Conservation (phyloP, 2,113 vertebrate species). For the Loxodonta africana region DNA sequence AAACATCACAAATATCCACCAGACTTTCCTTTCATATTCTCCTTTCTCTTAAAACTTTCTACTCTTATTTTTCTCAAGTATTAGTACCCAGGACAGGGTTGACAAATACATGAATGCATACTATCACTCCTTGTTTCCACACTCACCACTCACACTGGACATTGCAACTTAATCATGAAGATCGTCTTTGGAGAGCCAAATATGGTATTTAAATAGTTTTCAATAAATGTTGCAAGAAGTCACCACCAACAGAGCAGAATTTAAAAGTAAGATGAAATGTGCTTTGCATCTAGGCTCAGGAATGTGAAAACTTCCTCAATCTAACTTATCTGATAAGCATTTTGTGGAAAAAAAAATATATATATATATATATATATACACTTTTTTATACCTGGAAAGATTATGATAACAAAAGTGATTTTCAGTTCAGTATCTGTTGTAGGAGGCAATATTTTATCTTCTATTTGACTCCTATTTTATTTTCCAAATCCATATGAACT, state of each 20-base stretch:
- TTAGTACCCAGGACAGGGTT: not conserved
- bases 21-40: not conserved
- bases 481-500: not conserved
- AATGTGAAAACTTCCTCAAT: constrained; percentile 4
- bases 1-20: not conserved
- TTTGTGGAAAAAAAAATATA: constrained; percentile 7
- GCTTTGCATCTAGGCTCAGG: not conserved
- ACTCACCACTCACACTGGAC: not conserved
- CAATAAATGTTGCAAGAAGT: not conserved
- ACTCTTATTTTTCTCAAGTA: not conserved
- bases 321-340: not conserved
- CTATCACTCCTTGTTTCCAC: not conserved
- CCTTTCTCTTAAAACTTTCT: not conserved
- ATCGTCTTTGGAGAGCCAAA: not conserved
- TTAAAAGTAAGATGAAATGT: not conserved
- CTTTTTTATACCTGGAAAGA: not conserved
- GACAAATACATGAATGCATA: not conserved
- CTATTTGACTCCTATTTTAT: not conserved
- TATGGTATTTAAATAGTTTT: not conserved
- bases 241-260: not conserved
- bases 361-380: not conserved
- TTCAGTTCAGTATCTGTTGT: not conserved
- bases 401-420: not conserved
- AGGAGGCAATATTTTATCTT: constrained; percentile 1
- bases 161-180: not conserved